Conservation (phyloP, 2,113 vertebrate genomes). For the Octodon degus region DNA sequence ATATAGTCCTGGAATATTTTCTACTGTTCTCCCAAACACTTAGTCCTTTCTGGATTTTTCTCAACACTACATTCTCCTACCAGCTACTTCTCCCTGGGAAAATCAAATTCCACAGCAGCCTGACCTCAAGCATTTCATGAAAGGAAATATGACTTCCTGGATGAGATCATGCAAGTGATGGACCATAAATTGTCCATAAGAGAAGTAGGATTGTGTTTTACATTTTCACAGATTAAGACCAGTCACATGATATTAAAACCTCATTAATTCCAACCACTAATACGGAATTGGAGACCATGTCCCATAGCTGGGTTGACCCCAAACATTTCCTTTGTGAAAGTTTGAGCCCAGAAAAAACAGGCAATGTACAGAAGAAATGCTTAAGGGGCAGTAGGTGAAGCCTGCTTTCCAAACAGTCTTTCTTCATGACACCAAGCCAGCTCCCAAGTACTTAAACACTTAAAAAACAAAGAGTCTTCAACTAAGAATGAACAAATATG, state of each 20-base stretch:
- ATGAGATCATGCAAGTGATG: background rate
- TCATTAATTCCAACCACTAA: conserved; percentile 55
- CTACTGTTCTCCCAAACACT: background rate
- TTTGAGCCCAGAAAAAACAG: background rate
- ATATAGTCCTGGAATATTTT: background rate
- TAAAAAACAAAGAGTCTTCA: conserved; percentile 50
- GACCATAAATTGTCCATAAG: background rate
- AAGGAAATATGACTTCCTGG: conserved; percentile 65
- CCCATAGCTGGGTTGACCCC: background rate
- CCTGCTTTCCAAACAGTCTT: conserved; percentile 42
- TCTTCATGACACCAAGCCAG: background rate
- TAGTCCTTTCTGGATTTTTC: background rate
- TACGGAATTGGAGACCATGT: conserved; percentile 44
- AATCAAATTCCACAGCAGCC: conserved; percentile 30
- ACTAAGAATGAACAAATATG: background rate
- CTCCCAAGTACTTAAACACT: background rate
- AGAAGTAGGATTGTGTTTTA: background rate
- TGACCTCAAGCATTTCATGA: conserved; percentile 34
- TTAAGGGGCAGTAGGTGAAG: background rate
- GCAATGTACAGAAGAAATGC: background rate
- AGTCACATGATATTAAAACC: background rate
- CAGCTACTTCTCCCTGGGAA: conserved; percentile 56
- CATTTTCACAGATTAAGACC: conserved; percentile 36
- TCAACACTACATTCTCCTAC: conserved; percentile 18
- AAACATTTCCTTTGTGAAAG: background rate